Base-by-base conservation (phyloP, 2,888 invertebrate species). In the Cantharis rustica region DNA sequence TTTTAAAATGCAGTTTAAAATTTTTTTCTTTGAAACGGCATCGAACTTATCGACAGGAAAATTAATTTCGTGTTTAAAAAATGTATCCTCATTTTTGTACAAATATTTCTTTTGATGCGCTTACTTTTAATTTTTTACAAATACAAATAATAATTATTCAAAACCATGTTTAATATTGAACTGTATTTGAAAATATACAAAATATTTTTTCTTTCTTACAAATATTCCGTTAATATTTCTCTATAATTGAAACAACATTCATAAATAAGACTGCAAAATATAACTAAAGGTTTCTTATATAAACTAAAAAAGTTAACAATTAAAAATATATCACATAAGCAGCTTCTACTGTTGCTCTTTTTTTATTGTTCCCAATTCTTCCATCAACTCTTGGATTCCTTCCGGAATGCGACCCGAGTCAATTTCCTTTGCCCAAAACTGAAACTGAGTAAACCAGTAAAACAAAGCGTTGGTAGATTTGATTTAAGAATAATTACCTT, bases 361-460 rank as follows among this genome's bases (percentile, higher is more conserved):
- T 84, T 95, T 95, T 64, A 94, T 88, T 74, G 92, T 89, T 10
- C 93, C 94, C 83, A 94, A 88, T 83, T 95, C 95, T 83, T 95
- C 94, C 74, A 96, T 90, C 84, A 95, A 89, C 69, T 91, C 90
- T 83, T 95, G 93, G 81, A 96, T 90, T 66, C 94, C 95, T 81
- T 96, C 95, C 3, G 96, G 95, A 82, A 95, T 90, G 79, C 91
- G 90, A 63, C 96, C 96, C 84, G 95, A 94, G 84, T 95, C 96
- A 81, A 97, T 87, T 83, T 96, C 96, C 84, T 91, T 90, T 81
- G 93, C 93, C 95, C 95, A 96, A 86, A 92, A 91, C 85, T 93
- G 93, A 88, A 94, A 95, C 95, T 96, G 89, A 68, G 91, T n/a
- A 47, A n/a, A 47, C 7, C 13, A 20, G 1, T 20, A 92, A 85